These are phyloP conservation scores for Spizella passerina DNA, from an alignment of 2,797 vertebrate genomes.

Conservation along the genomic window DNA sequence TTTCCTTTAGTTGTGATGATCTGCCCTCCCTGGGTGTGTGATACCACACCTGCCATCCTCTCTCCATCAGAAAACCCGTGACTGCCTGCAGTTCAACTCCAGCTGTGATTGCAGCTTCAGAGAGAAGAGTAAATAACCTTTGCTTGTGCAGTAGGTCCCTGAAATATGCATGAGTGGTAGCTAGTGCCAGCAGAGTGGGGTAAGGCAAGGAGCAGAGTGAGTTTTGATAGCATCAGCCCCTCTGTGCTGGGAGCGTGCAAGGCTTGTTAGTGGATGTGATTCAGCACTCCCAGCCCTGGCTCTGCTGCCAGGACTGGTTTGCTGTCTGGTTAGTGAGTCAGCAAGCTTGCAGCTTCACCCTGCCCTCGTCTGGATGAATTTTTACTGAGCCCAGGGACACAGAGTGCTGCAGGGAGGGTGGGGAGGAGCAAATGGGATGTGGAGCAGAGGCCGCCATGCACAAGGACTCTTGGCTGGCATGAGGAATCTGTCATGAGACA, in stretches of 20 bases:
- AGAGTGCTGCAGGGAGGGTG: not conserved
- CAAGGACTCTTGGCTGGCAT: not conserved
- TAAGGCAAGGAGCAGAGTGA: not conserved
- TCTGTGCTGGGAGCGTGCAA: not conserved
- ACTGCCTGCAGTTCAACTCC: not conserved
- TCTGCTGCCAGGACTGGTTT: not conserved
- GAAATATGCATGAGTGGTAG: not conserved
- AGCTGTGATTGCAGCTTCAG: not conserved
- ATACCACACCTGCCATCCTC: not conserved
- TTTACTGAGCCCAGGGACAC: not conserved
- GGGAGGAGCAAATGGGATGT: fast-evolving
- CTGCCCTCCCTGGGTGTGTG: not conserved
- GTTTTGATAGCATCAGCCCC: not conserved
- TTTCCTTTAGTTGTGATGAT: not conserved
- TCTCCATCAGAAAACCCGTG: not conserved
- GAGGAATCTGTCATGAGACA: not conserved
- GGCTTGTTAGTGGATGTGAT: not conserved
- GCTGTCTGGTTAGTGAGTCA: constrained; percentile 9
- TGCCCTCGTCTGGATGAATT: not conserved
- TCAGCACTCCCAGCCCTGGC: not conserved
- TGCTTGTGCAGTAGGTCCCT: not conserved
- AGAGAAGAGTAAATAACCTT: not conserved
- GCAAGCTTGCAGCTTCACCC: not conserved
- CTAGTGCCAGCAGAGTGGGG: not conserved
- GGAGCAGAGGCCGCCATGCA: fast-evolving